Base-by-base conservation (phyloP, 1,140 invertebrate species). In the Prorops nasuta region DNA sequence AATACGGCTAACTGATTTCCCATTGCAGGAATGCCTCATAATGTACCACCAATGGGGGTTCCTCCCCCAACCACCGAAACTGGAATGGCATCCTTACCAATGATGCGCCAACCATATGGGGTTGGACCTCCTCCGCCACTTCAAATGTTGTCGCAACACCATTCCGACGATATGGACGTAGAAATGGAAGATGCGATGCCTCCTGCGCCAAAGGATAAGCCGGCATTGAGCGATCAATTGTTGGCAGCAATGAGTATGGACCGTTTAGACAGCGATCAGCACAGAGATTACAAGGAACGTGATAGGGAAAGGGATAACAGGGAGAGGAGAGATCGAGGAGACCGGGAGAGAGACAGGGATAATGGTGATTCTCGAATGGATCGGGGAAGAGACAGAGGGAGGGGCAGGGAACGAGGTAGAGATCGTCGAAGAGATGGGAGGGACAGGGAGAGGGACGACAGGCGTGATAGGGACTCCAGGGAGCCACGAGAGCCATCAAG, bases 161-260 rank as follows among this genome's bases (percentile, higher is more conserved):
- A 65, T 19, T 64, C 64, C 1, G 79, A 80, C 15, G 83, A 86
- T 32, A 83, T 85, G 79, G 82, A 84, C 50, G 84, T 85, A 63
- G 83, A 85, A 54, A 81, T 85, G 64, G 84, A 86, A 66, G 81
- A 85, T 35, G 83, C 79, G 9, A 76, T 74, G 66, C 66, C 67
- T 3, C 62, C 52, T 14, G 58, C 12, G 51, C 65, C 50, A 38
- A 8, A 38, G 14, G 58, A 71, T 20, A 69, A 71, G 48, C 54
- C 43, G 18, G 72, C 65, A 43, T 49, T 76, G 3, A 74, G 66
- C 19, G 74, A 78, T 38, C 75, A 75, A 22, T 44, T 76, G 7
- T 43, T 74, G 0, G 71, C 73, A 49, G 77, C 53, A 45, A 79
- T 78, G 65, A 76, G 56, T 53, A 69, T 24, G 60, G 17, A 79